These are phyloP conservation scores for Hyles lineata DNA, from an alignment of 2,888 invertebrate genomes.

Conservation along the genomic window DNA sequence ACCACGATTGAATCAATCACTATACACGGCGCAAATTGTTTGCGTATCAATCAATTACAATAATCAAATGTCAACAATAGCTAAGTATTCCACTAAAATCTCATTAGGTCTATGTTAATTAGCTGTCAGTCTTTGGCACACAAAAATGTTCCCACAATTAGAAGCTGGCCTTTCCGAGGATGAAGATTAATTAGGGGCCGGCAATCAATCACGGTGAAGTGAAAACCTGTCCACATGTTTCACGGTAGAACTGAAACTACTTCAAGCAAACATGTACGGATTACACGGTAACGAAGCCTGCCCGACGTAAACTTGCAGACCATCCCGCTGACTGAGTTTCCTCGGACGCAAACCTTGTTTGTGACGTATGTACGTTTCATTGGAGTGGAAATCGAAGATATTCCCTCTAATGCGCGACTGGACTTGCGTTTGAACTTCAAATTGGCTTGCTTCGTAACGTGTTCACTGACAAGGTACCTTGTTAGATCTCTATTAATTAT, in stretches of 20 bases:
- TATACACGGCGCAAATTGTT: not conserved
- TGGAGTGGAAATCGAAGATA: constrained; percentile 19
- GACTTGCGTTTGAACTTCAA: constrained; percentile 7
- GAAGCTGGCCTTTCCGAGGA: not conserved
- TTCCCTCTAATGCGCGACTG: not conserved
- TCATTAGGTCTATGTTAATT: not conserved
- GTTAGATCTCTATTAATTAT: not conserved
- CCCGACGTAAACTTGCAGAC: constrained; percentile 5
- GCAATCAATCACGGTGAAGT: constrained; percentile 22
- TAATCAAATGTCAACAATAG: not conserved
- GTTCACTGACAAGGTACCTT: not conserved
- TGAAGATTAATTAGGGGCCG: constrained; percentile 21
- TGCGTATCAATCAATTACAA: not conserved
- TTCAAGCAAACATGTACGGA: constrained; percentile 14
- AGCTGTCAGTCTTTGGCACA: no score
- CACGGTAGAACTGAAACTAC: constrained; percentile 21
- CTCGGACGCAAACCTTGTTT: constrained; percentile 23
- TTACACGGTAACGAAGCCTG: constrained; percentile 15
- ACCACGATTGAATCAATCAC: not conserved
- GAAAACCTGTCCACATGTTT: constrained; percentile 23
- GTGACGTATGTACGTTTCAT: constrained; percentile 14
- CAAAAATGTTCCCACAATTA: constrained; percentile 4
- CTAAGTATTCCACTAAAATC: not conserved
- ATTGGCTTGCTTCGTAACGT: constrained; percentile 7
- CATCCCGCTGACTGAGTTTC: constrained; percentile 14